Percentiles rank a stretch among this genome's conserved stretches.
phyloP scores from a whole-genome alignment of 2,888 invertebrate genomes.

The Drosophila peninsularis region DNA sequence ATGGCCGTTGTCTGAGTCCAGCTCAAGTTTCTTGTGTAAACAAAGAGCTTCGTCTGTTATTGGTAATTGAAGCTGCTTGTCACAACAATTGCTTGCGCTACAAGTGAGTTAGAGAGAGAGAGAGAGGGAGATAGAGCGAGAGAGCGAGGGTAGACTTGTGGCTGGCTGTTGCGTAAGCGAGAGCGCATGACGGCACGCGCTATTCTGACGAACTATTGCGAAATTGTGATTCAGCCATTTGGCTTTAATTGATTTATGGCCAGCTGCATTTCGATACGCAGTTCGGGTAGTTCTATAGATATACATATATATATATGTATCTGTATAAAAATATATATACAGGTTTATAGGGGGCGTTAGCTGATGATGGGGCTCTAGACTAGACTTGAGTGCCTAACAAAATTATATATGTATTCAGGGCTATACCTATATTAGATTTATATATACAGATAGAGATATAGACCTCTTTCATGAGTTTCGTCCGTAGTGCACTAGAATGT shows the following conservation, averaged over 20 bases:
- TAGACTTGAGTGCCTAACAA: not conserved
- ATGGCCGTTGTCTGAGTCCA: not conserved
- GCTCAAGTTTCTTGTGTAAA: not conserved
- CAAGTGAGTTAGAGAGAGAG: not conserved
- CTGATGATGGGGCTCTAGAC: not conserved
- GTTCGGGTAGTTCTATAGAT: not conserved
- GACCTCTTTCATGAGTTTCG: too few species aligned
- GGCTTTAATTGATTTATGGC: not conserved
- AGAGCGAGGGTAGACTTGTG: not conserved
- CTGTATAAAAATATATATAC: not conserved
- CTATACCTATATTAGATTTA: too few species aligned
- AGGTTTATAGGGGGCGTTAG: not conserved
- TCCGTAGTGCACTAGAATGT: not conserved
- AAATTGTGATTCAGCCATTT: slow-evolving; percentile 1
- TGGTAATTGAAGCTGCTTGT: not conserved
- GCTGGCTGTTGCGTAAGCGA: not conserved
- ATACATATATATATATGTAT: not conserved
- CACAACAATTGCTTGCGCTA: not conserved
- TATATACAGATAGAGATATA: too few species aligned
- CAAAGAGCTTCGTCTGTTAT: not conserved
- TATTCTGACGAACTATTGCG: not conserved
- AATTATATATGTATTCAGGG: too few species aligned
- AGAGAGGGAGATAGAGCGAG: not conserved
- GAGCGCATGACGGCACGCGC: slow-evolving; percentile 2
- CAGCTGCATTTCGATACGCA: not conserved